These are phyloP conservation scores for Rana temporaria DNA, from an alignment of 2,113 vertebrate genomes.

Conservation along the genomic window DNA sequence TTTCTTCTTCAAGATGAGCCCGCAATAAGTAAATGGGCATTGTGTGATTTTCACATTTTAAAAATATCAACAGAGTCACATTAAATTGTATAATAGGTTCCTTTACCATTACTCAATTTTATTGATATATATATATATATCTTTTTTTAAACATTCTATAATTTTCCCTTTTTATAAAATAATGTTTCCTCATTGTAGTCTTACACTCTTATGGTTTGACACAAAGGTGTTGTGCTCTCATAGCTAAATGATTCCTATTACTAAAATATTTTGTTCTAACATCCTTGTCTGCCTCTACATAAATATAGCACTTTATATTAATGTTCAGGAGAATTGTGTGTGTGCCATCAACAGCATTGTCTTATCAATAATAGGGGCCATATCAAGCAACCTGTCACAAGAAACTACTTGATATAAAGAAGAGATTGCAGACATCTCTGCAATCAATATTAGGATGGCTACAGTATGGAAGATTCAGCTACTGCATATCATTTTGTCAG, in stretches of 20 bases:
- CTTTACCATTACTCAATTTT: too few species aligned
- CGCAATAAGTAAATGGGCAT: too few species aligned
- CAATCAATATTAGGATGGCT: constrained; percentile 99
- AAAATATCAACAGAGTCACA: too few species aligned
- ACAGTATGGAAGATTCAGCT: constrained; percentile 88
- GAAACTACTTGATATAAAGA: constrained; percentile 99
- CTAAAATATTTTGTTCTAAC: constrained; percentile 58
- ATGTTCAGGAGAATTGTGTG: constrained; percentile 46
- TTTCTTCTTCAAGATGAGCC: too few species aligned
- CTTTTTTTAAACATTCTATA: too few species aligned
- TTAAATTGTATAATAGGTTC: too few species aligned
- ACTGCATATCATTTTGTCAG: constrained; percentile 98
- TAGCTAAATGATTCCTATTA: constrained; percentile 43
- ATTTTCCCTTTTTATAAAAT: too few species aligned
- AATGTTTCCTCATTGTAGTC: too few species aligned
- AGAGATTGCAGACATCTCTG: constrained; percentile 99
- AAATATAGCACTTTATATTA: constrained; percentile 52
- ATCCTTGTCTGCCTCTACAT: constrained; percentile 28
- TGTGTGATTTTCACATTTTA: too few species aligned
- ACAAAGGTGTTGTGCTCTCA: too few species aligned
- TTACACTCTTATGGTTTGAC: too few species aligned
- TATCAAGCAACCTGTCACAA: constrained; percentile 98
- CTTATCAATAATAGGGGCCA: constrained; percentile 74
- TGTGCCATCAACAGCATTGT: constrained; percentile 47
- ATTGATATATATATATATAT: too few species aligned